Evolutionary conservation across 1,140 invertebrate species (phyloP).

Genomic region (Habropoda laboriosa): DNA sequence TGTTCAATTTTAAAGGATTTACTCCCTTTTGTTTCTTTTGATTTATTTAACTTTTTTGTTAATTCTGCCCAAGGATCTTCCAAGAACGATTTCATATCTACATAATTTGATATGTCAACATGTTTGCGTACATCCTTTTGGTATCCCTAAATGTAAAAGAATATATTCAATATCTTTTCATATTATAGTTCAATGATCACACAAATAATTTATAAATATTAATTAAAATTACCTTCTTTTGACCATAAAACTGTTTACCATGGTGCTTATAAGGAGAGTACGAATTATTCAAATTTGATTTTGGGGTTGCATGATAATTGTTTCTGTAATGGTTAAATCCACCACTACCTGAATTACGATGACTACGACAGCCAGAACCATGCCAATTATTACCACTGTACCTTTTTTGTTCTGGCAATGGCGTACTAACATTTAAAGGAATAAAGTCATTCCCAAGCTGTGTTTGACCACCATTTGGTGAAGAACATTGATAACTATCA

Average conservation of each 20-base stretch:
- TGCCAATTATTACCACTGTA: conserved; percentile 40
- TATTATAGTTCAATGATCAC: background rate
- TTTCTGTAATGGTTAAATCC: conserved; percentile 50
- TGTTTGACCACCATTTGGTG: conserved; percentile 25
- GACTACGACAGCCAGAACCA: conserved; percentile 27
- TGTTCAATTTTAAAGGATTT: conserved; percentile 15
- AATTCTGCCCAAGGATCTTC: conserved; percentile 73
- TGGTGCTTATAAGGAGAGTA: conserved; percentile 54
- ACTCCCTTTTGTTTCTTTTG: background rate
- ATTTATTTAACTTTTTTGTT: conserved; percentile 43
- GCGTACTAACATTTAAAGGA: conserved; percentile 62
- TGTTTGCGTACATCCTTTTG: conserved; percentile 38
- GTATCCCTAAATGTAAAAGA: conserved; percentile 51
- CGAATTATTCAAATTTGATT: conserved; percentile 43
- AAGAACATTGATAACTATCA: conserved; percentile 34
- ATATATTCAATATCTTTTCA: background rate
- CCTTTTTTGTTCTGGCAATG: conserved; percentile 41
- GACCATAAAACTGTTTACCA: conserved; percentile 39
- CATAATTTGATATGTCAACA: conserved; percentile 56
- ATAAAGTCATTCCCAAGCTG: conserved; percentile 64
- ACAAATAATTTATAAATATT: background rate
- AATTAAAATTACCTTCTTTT: conserved; percentile 53
- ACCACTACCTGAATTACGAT: conserved; percentile 43
- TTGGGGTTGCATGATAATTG: conserved; percentile 47
- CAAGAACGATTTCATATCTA: conserved; percentile 66